Evolutionary conservation across 2,888 invertebrate genomes (phyloP), one percentile per base, ranked within the genome.

Genomic region (Pocota personata): DNA sequence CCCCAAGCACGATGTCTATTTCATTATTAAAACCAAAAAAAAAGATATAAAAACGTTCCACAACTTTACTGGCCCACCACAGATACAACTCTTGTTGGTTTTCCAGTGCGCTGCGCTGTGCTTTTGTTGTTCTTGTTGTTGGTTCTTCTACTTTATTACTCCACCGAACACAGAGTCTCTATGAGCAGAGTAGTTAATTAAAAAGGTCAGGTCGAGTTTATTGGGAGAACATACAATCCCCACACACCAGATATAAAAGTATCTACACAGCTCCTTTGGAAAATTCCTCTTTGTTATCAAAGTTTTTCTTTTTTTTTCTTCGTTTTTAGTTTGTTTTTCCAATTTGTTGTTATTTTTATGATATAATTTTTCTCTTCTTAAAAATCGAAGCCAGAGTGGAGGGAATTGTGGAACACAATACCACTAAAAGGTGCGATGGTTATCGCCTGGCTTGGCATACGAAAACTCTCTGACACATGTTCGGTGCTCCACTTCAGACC

Each of bases 171-270:
- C 24, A 24, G 46, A 50, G 40, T 55, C 27, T 69, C 50, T 71
- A 24, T 57, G 46, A 66, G 80, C 71, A 52, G 43, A 55, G 62
- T 43, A 67, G 86, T 86, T 82, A 86, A 86, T 86, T 86, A 86
- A 86, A 86, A 86, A 82, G 86, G 82, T 86, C 86, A 77, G 77
- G 86, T 86, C 72, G 86, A 86, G 86, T 86, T 82, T 86, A 86
- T 86, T 86, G 86, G 60, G 60, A 73, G 66, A 66, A 64, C 21
- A 72, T 67, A 76, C 62, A 60, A 24, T 24, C 37, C 43, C 46
- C 27, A 46, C 12, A 43, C 10, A 46, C 50, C 14, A 57, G 62
- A 76, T 58, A 76, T 60, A 55, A 78, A 66, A 75, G 69, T 58
- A 69, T 79, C 67, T 32, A 40, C n/a, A 37, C 37, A 14, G 62